Percentiles rank a stretch among this genome's conserved stretches.
phyloP scores from a whole-genome alignment of 2,113 vertebrate genomes.

The Pongo pygmaeus region DNA sequence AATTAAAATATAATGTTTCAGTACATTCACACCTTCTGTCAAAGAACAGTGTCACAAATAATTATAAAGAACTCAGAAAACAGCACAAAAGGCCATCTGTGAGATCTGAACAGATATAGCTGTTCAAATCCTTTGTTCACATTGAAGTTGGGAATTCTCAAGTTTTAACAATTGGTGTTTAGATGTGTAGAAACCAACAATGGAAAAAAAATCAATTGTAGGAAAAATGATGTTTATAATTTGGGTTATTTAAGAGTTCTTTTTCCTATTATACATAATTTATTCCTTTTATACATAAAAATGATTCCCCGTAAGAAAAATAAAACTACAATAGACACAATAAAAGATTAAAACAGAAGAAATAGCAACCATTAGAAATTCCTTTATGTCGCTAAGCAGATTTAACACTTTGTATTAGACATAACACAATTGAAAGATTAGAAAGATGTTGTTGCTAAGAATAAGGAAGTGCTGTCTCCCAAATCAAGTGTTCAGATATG shows the following conservation, averaged over 20 bases:
- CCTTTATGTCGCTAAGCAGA: neutral
- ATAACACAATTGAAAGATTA: neutral
- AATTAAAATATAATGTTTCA: slow-evolving; percentile 77
- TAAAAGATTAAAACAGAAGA: neutral
- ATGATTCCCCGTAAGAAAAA: neutral
- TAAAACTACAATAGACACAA: neutral
- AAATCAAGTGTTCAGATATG: neutral
- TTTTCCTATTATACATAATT: neutral
- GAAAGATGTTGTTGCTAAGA: neutral
- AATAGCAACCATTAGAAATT: neutral
- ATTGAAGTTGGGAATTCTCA: slow-evolving; percentile 71
- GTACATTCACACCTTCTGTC: slow-evolving; percentile 70
- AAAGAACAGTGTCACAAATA: slow-evolving; percentile 71
- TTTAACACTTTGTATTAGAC: neutral
- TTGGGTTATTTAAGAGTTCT: neutral
- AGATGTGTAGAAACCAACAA: neutral
- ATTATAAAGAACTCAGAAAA: slow-evolving; percentile 77
- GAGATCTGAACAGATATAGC: slow-evolving; percentile 79
- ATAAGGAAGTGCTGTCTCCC: neutral
- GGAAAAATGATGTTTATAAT: neutral
- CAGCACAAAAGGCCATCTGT: slow-evolving; percentile 84
- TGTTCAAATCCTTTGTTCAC: slow-evolving; percentile 79
- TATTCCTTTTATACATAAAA: neutral
- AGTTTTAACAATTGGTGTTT: slow-evolving; percentile 63
- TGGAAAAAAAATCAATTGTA: neutral